phyloP scores from a whole-genome alignment of 2,888 invertebrate species.

The Trichogramma dendrolimi region DNA sequence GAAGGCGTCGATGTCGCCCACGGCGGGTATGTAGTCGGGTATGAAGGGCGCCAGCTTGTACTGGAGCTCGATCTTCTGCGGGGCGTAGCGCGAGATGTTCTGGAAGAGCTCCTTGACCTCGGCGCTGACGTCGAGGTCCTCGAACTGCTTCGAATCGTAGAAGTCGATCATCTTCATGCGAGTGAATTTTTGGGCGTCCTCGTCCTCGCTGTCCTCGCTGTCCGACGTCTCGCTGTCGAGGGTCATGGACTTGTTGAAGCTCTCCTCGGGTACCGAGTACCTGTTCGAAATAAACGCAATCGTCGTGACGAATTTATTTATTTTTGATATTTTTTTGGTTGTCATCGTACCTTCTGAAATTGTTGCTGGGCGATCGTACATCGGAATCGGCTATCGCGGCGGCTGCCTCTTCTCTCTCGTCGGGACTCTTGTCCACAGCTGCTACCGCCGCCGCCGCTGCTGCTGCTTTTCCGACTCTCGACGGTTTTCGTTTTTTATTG shows the following conservation, averaged over 20 bases:
- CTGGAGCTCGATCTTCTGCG: slow-evolving; percentile 85
- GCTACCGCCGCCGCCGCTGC: slow-evolving; percentile 13
- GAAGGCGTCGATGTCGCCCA: slow-evolving; percentile 98
- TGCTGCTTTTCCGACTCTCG: slow-evolving; percentile 28
- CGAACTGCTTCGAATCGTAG: slow-evolving; percentile 81
- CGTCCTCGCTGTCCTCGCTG: slow-evolving; percentile 48
- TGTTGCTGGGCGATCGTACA: slow-evolving; percentile 33
- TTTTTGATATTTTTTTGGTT: neutral
- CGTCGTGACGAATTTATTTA: too few species aligned
- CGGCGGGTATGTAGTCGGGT: slow-evolving; percentile 95
- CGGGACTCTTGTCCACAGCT: slow-evolving; percentile 15
- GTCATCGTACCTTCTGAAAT: neutral
- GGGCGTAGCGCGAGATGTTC: slow-evolving; percentile 87
- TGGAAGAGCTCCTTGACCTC: slow-evolving; percentile 91
- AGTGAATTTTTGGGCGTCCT: slow-evolving; percentile 40
- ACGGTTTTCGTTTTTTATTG: neutral
- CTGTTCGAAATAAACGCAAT: slow-evolving; percentile 8
- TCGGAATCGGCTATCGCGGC: slow-evolving; percentile 25
- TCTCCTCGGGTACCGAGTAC: slow-evolving; percentile 32
- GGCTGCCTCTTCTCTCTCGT: slow-evolving; percentile 17
- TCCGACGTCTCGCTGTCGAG: slow-evolving; percentile 44
- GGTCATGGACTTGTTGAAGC: slow-evolving; percentile 34
- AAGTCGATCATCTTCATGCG: slow-evolving; percentile 38
- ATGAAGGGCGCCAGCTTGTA: slow-evolving; percentile 90
- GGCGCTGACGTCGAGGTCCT: slow-evolving; percentile 72